These are phyloP conservation scores for Thymelicus sylvestris DNA, from an alignment of 2,888 invertebrate species.

Conservation along the genomic window DNA sequence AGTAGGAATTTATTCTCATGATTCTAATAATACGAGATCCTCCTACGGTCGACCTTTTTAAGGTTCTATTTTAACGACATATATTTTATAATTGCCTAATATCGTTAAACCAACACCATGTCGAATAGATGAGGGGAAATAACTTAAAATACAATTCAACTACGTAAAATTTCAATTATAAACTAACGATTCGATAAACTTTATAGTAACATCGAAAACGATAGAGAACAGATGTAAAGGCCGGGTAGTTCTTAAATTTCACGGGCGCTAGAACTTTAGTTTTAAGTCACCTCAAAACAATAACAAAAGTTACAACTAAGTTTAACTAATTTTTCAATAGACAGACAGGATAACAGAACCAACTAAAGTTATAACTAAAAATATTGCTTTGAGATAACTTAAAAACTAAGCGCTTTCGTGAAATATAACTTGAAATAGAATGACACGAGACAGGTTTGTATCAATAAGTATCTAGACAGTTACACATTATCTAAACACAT, in stretches of 20 bases:
- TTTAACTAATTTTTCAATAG: background rate
- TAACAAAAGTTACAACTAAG: no score
- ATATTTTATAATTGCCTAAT: background rate
- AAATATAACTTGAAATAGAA: slow-evolving; percentile 20
- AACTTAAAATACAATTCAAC: background rate
- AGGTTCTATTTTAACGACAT: slow-evolving; percentile 5
- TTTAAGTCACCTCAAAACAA: no score
- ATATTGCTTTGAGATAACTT: background rate
- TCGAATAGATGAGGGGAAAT: no score
- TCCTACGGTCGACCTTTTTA: slow-evolving; percentile 11
- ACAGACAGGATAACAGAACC: background rate
- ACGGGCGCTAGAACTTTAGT: slow-evolving; percentile 4
- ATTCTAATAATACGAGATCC: background rate
- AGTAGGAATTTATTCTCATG: slow-evolving; percentile 15
- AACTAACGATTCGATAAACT: slow-evolving; percentile 9
- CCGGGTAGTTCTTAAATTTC: slow-evolving; percentile 23
- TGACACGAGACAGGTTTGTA: slow-evolving; percentile 39
- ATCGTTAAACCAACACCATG: no score
- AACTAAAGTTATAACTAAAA: background rate
- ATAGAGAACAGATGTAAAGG: slow-evolving; percentile 16
- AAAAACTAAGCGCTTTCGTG: slow-evolving; percentile 11
- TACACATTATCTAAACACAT: slow-evolving; percentile 47
- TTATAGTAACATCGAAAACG: background rate
- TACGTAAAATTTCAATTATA: background rate
- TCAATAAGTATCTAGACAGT: slow-evolving; percentile 41